phyloP scores from a whole-genome alignment of 2,797 vertebrate genomes.

The Gymnodraco acuticeps region DNA sequence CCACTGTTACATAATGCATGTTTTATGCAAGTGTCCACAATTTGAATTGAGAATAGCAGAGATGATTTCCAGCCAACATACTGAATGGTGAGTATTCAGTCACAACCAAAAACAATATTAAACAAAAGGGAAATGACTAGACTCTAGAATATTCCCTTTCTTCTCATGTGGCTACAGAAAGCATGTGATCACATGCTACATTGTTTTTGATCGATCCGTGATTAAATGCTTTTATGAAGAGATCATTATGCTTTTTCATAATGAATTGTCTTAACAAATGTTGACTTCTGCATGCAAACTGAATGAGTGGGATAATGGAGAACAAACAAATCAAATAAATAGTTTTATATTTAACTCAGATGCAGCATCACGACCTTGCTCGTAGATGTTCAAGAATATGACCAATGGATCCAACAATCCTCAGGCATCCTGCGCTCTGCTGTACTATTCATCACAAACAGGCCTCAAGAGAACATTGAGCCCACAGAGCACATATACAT shows the following conservation, averaged over 20 bases:
- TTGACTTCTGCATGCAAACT: slow-evolving; percentile 29
- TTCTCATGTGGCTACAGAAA: not conserved
- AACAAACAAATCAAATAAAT: slow-evolving; percentile 35
- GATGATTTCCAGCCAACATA: not conserved
- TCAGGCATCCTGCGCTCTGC: slow-evolving; percentile 53
- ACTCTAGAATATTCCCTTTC: too few species aligned
- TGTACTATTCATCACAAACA: slow-evolving; percentile 66
- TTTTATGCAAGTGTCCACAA: not conserved
- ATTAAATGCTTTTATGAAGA: not conserved
- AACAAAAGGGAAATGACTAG: not conserved
- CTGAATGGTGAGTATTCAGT: not conserved
- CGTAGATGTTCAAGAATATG: slow-evolving; percentile 51
- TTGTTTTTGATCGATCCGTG: not conserved
- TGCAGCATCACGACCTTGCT: slow-evolving; percentile 58
- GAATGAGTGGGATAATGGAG: slow-evolving; percentile 36
- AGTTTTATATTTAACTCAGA: slow-evolving; percentile 49
- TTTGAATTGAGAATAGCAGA: not conserved
- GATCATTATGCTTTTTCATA: too few species aligned
- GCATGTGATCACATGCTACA: slow-evolving; percentile 6
- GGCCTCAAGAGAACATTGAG: slow-evolving; percentile 49
- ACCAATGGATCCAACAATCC: slow-evolving; percentile 66
- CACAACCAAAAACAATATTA: not conserved
- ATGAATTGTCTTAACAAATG: not conserved
- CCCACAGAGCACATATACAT: slow-evolving; percentile 53
- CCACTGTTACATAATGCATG: not conserved